These are phyloP conservation scores for Tetrapedia diversipes DNA, from an alignment of 2,888 invertebrate genomes.

Conservation along the genomic window DNA sequence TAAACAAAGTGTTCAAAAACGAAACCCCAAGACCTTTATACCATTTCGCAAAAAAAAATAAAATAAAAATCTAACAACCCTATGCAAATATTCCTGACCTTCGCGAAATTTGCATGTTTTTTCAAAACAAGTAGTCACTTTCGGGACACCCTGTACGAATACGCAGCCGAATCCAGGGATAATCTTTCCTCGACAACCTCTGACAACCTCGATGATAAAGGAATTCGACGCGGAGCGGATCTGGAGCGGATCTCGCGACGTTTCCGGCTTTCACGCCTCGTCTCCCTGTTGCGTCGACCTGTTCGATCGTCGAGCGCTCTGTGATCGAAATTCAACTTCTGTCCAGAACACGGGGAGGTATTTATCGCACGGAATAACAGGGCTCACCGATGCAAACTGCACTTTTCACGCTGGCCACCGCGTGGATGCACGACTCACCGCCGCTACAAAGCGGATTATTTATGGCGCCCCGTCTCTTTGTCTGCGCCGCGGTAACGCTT, in stretches of 20 bases:
- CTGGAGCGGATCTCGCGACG: not conserved
- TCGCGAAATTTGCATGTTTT: too few relatives aligned
- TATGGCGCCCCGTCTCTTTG: constrained; percentile 38
- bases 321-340: constrained; percentile 48
- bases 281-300: not conserved
- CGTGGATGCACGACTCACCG: constrained; percentile 57
- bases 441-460: constrained; percentile 54
- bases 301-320: constrained; percentile 20
- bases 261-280: not conserved
- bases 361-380: constrained; percentile 56
- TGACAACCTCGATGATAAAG: not conserved
- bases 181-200: not conserved
- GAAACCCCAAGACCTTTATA: too few relatives aligned
- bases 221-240: constrained; percentile 14
- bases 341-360: constrained; percentile 25
- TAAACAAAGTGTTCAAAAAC: too few relatives aligned
- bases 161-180: not conserved
- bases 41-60: too few relatives aligned
- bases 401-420: constrained; percentile 41
- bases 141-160: too few relatives aligned
- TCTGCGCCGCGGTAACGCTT: not conserved
- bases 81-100: too few relatives aligned
- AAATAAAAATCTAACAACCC: too few relatives aligned
- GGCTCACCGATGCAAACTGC: constrained; percentile 35
- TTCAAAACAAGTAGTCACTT: too few relatives aligned